phyloP scores from a whole-genome alignment of 2,797 vertebrate genomes.

The Craterocephalus amniculus region DNA sequence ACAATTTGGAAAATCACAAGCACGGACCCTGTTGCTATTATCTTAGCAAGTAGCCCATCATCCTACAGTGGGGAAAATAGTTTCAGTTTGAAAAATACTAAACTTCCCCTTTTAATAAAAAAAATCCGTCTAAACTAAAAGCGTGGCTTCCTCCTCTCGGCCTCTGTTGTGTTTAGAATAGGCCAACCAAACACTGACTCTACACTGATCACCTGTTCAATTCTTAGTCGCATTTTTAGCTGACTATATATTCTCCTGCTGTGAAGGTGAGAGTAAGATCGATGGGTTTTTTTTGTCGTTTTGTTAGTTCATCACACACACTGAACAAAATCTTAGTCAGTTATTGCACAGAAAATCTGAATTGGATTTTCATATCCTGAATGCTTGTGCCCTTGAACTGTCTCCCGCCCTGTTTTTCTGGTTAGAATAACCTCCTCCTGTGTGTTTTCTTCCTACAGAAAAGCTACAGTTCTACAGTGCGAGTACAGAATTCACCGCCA shows the following conservation, averaged over 20 bases:
- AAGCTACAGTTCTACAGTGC: conserved; percentile 90
- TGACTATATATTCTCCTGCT: background rate
- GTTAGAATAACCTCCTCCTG: background rate
- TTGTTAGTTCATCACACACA: background rate
- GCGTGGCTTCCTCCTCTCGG: background rate
- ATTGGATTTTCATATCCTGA: background rate
- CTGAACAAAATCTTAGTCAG: background rate
- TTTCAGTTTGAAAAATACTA: too few relatives aligned
- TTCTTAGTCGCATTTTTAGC: background rate
- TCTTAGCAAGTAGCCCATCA: too few relatives aligned
- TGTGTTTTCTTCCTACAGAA: conserved; percentile 81
- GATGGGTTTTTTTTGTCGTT: background rate
- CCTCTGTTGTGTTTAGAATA: background rate
- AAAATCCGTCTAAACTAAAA: background rate
- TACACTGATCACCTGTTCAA: too few relatives aligned
- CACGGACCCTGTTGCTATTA: too few relatives aligned
- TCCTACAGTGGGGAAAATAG: too few relatives aligned
- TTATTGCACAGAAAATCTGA: conserved; percentile 18
- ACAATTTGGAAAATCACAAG: too few relatives aligned
- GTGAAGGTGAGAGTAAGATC: background rate
- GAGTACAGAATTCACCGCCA: conserved; percentile 82
- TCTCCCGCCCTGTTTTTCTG: background rate
- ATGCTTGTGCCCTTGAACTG: background rate
- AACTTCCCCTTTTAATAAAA: too few relatives aligned
- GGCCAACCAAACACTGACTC: background rate